Evolutionary conservation across 2,797 vertebrate species (phyloP), one percentile per base, ranked within the genome.

Genomic region (Lepus townsendii): DNA sequence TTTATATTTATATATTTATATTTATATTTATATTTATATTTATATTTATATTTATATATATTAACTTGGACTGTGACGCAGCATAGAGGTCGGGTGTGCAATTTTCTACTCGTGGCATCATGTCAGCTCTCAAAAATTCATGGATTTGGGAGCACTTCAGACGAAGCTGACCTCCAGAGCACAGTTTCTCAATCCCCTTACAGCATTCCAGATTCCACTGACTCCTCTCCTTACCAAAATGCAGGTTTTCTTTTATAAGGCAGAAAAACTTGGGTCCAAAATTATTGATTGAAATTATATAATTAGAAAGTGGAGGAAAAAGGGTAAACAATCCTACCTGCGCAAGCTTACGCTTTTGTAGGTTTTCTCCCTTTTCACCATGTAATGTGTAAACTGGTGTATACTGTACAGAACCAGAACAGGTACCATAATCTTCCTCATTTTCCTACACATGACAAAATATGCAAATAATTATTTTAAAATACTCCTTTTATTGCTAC

Each of bases 341-440:
- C n/a, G 97, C 96, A 92, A 98, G 96, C 32, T 87, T 97, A 32
- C 83, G 93, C 57, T 97, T 98, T 82, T 98, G 98, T 22, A 85
- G 90, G 90, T 47, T 93, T 16, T 80, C 69, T 95, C 93, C 97
- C 79, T 95, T 97, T 57, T 97, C 94, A 27, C 14, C 79, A 68
- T 96, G 98, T 0, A 85, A 42, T 0, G 79, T 97, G 83, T 97
- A 98, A 60, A 97, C 9, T 0, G 98, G 97, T 80, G 90, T 94
- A 35, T 95, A 87, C 13, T 96, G 98, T 4, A 96, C 97, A 9
- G 98, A 99, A 89, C 98, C 98, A 5, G 98, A 97, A 63, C 98
- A 98, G 47, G 93, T 97, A 85, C 98, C 98, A 88, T 95, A 98
- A 22, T 99, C 99, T 26, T 99, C 99, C 54, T 99, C 99, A 84